These are phyloP conservation scores for Tragulus kanchil DNA, from an alignment of 2,113 vertebrate genomes.

Conservation along the genomic window DNA sequence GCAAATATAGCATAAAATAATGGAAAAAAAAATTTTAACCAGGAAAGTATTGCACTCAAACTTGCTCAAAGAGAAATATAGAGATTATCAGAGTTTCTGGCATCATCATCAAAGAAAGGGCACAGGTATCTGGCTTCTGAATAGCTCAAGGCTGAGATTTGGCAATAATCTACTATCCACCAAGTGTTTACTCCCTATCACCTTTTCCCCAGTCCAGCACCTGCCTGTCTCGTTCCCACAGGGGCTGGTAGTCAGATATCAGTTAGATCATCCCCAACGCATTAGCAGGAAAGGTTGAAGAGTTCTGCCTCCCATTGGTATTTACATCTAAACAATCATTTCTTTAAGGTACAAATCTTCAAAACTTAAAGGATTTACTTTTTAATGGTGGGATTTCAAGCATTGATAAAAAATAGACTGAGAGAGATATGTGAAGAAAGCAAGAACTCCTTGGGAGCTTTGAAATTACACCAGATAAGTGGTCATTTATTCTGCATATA, in stretches of 20 bases:
- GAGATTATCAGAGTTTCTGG: conserved; percentile 6
- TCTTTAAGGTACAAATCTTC: conserved; percentile 37
- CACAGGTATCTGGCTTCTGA: neutral
- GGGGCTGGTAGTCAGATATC: neutral
- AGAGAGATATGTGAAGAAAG: neutral
- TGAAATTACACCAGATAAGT: neutral
- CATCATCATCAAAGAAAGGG: neutral
- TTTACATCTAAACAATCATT: conserved; percentile 16
- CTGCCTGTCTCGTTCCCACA: neutral
- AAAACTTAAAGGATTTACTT: neutral
- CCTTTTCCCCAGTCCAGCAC: neutral
- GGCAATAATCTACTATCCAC: neutral
- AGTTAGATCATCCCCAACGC: neutral
- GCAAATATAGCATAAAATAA: neutral
- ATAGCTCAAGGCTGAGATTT: neutral
- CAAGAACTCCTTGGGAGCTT: neutral
- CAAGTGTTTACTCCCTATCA: neutral
- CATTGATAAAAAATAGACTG: neutral
- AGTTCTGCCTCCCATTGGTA: neutral
- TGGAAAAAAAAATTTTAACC: neutral
- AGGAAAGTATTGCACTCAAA: neutral
- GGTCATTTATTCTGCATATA: neutral
- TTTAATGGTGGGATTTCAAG: neutral
- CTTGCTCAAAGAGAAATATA: neutral
- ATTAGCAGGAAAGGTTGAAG: neutral